Conservation (phyloP, 2,113 vertebrate genomes). For the Hypomesus transpacificus region DNA sequence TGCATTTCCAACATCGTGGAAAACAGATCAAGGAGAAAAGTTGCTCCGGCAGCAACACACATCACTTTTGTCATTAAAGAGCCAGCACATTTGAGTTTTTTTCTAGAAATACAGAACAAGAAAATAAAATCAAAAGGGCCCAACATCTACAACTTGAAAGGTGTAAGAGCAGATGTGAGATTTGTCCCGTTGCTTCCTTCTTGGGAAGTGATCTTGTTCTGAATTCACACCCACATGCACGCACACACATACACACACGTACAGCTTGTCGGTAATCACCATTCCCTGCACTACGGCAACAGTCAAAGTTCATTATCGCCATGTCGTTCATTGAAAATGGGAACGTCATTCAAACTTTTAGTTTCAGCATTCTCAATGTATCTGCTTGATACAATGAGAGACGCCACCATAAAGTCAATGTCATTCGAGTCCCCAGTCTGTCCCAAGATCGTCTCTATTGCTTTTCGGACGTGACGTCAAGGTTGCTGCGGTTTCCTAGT, state of each 20-base stretch:
- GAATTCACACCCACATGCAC: not conserved
- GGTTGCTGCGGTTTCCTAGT: slow-evolving; percentile 56
- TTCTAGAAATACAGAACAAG: slow-evolving; percentile 20
- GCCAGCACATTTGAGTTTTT: slow-evolving; percentile 22
- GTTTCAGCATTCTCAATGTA: not conserved
- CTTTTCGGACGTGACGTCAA: slow-evolving; percentile 45
- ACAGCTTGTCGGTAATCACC: slow-evolving; percentile 1
- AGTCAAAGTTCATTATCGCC: slow-evolving; percentile 5
- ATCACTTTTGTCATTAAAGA: slow-evolving; percentile 37
- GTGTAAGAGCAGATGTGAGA: slow-evolving; percentile 15
- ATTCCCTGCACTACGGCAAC: slow-evolving; percentile 5
- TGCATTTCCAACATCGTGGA: slow-evolving; percentile 51
- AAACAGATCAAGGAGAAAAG: slow-evolving; percentile 40
- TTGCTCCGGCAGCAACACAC: slow-evolving; percentile 31
- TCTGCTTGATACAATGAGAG: too few relatives aligned
- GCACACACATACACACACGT: slow-evolving; percentile 7
- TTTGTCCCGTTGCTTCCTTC: slow-evolving; percentile 14
- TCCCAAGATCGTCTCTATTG: slow-evolving; percentile 26
- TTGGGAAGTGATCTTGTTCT: slow-evolving; percentile 1
- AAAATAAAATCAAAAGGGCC: slow-evolving; percentile 15
- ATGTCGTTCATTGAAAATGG: not conserved
- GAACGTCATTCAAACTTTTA: not conserved
- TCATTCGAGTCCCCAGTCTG: not conserved
- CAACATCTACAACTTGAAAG: slow-evolving; percentile 17
- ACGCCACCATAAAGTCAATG: not conserved